A percentile compares a stretch with the other conserved stretches of the same genome.
Conservation (phyloP, 2,113 vertebrate genomes). For the Ceratotherium simum region DNA sequence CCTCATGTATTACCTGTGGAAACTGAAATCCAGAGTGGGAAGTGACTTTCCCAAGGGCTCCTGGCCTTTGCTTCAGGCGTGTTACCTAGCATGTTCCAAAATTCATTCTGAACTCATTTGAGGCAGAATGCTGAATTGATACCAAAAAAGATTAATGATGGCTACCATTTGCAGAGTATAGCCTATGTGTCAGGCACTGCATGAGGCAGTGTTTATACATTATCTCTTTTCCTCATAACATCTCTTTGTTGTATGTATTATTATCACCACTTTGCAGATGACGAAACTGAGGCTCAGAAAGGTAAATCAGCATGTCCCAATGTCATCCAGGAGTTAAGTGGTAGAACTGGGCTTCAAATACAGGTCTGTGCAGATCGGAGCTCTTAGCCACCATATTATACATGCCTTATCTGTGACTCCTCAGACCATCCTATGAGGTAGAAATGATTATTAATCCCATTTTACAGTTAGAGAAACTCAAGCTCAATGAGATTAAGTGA, state of each 20-base stretch:
- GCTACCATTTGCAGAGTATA: not conserved
- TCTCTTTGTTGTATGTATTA: not conserved
- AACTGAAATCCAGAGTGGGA: not conserved
- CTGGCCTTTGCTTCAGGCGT: not conserved
- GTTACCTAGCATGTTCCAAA: not conserved
- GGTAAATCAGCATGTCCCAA: not conserved
- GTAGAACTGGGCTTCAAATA: not conserved
- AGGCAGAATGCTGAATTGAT: not conserved
- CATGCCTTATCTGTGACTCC: not conserved
- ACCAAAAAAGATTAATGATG: not conserved
- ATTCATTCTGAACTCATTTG: not conserved
- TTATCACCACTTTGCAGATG: not conserved
- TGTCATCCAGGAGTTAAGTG: not conserved
- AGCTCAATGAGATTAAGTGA: not conserved
- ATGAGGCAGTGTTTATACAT: not conserved
- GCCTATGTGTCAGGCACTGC: not conserved
- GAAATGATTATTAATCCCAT: not conserved
- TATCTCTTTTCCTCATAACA: not conserved
- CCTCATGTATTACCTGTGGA: not conserved
- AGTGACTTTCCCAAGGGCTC: not conserved
- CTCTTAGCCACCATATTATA: not conserved
- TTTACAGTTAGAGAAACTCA: constrained; percentile 23
- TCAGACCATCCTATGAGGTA: not conserved
- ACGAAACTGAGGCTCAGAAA: not conserved
- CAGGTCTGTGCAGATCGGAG: not conserved